Percentiles rank a stretch among this genome's conserved stretches.
phyloP scores from a whole-genome alignment of 2,797 vertebrate species.

The Pangasius krempfi region DNA sequence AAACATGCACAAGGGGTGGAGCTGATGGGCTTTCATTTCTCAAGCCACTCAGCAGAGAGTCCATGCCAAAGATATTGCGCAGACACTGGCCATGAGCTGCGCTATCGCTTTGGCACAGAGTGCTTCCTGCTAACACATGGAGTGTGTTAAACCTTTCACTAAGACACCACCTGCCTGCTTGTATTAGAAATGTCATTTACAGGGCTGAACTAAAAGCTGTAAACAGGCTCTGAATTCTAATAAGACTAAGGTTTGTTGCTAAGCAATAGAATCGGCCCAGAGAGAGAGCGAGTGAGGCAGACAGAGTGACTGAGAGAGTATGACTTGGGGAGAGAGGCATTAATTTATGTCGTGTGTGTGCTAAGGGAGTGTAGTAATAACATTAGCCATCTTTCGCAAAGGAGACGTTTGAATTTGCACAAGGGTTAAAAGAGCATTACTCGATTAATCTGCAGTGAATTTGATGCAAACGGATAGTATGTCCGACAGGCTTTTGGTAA shows the following conservation, averaged over 20 bases:
- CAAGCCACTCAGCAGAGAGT: slow-evolving; percentile 50
- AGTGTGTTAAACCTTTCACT: slow-evolving; percentile 66
- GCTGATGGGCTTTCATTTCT: slow-evolving; percentile 44
- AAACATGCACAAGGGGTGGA: slow-evolving; percentile 30
- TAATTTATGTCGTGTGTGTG: slow-evolving; percentile 69
- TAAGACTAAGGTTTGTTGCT: slow-evolving; percentile 84
- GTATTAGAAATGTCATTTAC: slow-evolving; percentile 87
- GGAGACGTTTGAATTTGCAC: slow-evolving; percentile 71
- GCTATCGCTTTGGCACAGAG: slow-evolving; percentile 54
- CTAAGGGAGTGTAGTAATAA: slow-evolving; percentile 75
- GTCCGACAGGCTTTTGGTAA: slow-evolving; percentile 80
- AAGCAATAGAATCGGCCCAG: slow-evolving; percentile 78
- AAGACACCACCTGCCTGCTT: slow-evolving; percentile 68
- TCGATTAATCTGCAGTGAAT: slow-evolving; percentile 76
- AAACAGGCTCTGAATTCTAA: slow-evolving; percentile 88
- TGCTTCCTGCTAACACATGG: slow-evolving; percentile 63
- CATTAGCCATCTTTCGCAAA: slow-evolving; percentile 69
- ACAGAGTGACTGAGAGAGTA: slow-evolving; percentile 21
- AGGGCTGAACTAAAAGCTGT: slow-evolving; percentile 83
- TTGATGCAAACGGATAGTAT: slow-evolving; percentile 77
- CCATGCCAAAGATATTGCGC: slow-evolving; percentile 41
- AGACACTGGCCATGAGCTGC: slow-evolving; percentile 34
- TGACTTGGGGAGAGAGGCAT: slow-evolving; percentile 54
- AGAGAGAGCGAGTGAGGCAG: slow-evolving; percentile 57
- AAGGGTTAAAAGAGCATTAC: slow-evolving; percentile 66